These are phyloP conservation scores for Sitodiplosis mosellana DNA, from an alignment of 1,140 invertebrate genomes.

Conservation along the genomic window DNA sequence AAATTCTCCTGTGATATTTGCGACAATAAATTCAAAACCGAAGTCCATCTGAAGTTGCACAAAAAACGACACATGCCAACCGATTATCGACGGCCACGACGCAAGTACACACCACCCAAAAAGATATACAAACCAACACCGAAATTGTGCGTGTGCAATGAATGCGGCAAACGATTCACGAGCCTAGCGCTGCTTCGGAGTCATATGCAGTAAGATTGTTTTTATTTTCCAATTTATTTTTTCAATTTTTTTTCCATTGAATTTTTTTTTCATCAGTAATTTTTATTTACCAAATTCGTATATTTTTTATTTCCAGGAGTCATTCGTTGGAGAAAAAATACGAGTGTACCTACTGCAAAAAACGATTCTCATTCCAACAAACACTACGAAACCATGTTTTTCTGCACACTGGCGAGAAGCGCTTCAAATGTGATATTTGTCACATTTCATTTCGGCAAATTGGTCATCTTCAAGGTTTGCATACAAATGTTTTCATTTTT, in stretches of 20 bases:
- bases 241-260: too few relatives aligned
- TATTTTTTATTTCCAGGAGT: neutral
- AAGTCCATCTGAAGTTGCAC: neutral
- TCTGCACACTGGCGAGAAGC: neutral
- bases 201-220: neutral
- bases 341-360: neutral
- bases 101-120: neutral
- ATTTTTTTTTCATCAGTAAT: too few relatives aligned
- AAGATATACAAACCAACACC: neutral
- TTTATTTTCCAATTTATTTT: too few relatives aligned
- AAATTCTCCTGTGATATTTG: neutral
- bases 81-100: neutral
- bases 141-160: neutral
- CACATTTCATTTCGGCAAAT: neutral
- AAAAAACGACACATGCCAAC: neutral
- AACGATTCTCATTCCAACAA: neutral
- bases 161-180: neutral
- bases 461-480: slow-evolving; percentile 28
- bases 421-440: neutral
- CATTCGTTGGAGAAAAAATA: neutral
- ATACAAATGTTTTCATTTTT: slow-evolving; percentile 13
- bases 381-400: neutral
- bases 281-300: too few relatives aligned
- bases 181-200: neutral
- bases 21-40: neutral